Evolutionary conservation across 1,140 invertebrate genomes (phyloP), one percentile per base, ranked within the genome.

Genomic region (Phenacoccus solenopsis): DNA sequence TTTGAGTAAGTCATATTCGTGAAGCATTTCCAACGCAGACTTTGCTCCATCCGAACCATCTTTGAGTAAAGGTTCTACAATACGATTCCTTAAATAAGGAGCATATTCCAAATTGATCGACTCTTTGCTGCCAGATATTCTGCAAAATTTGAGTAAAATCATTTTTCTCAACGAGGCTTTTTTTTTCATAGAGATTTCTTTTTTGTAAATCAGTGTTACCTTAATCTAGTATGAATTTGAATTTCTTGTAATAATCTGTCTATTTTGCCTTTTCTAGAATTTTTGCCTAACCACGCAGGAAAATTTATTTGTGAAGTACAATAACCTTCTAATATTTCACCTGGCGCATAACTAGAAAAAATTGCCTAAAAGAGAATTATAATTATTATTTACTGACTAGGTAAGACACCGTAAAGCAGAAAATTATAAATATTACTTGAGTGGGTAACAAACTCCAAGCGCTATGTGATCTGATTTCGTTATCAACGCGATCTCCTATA

Each of bases 201-300:
- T n/a, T n/a, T n/a, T n/a, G n/a, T 5, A 25, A 38, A 49, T 4
- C n/a, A 38, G 22, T 35, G 21, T 25, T 78, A 93, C 90, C 84
- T 87, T 59, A 89, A 82, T 74, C 90, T 81, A 68, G 91, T 90
- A 76, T 97, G 94, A 35, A 84, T 82, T 72, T 88, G 85, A 68
- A 97, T 80, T 78, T 95, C 91, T 77, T 91, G 87, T 16, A 88
- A 79, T n/a, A 96, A 80, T 28, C 95, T 80, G 38, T 90, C 84
- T 75, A 90, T 85, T 81, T 97, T 97, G 73, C 80, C 87, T 68
- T 84, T 82, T 68, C 84, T 87, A 0, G 96, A 98, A 82, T 96
- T 94, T 79, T 95, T 94, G 0, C 97, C 98, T 28, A 99, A 85
- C 95, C 96, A 99, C 21, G 83, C 78, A 3, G 98, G 96, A 80